phyloP scores from a whole-genome alignment of 2,888 invertebrate genomes.

The Coronaproctus castanopsis region DNA sequence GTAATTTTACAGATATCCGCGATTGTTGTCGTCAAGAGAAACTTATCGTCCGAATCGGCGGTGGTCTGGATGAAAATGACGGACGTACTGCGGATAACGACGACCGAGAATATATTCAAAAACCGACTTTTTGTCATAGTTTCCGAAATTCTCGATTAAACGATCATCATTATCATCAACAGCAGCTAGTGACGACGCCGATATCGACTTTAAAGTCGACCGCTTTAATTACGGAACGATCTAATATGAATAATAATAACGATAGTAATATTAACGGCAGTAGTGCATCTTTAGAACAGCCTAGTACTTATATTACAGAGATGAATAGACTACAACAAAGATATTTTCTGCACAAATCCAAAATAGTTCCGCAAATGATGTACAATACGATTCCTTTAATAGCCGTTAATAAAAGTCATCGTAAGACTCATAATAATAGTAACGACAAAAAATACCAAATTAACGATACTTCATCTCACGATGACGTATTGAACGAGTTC shows the following conservation, averaged over 20 bases:
- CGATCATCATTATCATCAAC: neutral
- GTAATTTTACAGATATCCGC: neutral
- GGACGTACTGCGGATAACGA: neutral
- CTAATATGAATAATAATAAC: neutral
- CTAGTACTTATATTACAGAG: conserved; percentile 14
- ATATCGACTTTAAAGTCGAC: conserved; percentile 4
- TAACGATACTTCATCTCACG: neutral
- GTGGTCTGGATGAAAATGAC: neutral
- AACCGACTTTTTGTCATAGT: conserved; percentile 5
- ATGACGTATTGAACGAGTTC: conserved; percentile 14
- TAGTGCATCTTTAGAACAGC: conserved; percentile 5
- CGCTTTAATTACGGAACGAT: conserved; percentile 2
- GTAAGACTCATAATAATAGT: neutral
- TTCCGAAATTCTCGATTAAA: conserved; percentile 6
- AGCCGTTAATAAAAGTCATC: neutral
- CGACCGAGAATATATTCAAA: conserved; percentile 3
- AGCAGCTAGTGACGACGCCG: neutral
- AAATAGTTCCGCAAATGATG: neutral
- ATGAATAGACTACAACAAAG: conserved; percentile 13
- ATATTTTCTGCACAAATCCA: neutral
- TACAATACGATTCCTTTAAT: neutral
- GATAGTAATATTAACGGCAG: neutral
- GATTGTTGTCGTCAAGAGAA: conserved; percentile 23
- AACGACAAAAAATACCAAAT: neutral
- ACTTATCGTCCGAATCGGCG: conserved; percentile 16